A percentile compares a stretch with the other conserved stretches of the same genome.
These are phyloP conservation scores for Trisateles emortualis DNA, from an alignment of 2,888 invertebrate species.

Conservation along the genomic window DNA sequence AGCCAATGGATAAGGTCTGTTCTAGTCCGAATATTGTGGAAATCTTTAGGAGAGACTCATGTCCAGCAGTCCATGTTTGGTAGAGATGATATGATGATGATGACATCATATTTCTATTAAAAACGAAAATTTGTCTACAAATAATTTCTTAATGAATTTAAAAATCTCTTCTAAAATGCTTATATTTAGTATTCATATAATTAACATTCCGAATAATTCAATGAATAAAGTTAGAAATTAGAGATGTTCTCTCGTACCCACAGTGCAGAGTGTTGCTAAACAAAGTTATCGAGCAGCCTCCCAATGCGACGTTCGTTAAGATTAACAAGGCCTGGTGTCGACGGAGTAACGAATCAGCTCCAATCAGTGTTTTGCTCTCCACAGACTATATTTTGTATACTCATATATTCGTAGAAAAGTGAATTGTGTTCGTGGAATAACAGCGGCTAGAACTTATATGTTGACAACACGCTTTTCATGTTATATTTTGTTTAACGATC, in stretches of 20 bases:
- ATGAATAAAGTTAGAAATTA: slow-evolving; percentile 28
- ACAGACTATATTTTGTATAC: slow-evolving; percentile 17
- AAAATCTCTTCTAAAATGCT: neutral
- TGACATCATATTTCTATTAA: no score
- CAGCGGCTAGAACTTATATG: neutral
- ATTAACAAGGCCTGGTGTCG: slow-evolving; percentile 53
- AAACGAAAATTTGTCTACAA: neutral
- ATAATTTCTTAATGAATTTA: no score
- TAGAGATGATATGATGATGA: no score
- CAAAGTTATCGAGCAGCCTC: slow-evolving; percentile 43
- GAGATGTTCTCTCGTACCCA: slow-evolving; percentile 12
- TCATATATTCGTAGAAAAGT: slow-evolving; percentile 6
- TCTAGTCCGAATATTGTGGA: no score
- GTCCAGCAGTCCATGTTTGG: no score
- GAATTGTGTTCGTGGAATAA: neutral
- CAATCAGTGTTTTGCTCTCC: slow-evolving; percentile 43
- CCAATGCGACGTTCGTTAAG: slow-evolving; percentile 54
- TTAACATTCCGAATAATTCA: slow-evolving; percentile 33
- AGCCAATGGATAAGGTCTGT: no score
- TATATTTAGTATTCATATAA: slow-evolving; percentile 29
- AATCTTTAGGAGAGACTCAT: no score
- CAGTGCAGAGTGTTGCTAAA: slow-evolving; percentile 32
- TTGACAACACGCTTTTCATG: no score
- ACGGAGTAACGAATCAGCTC: slow-evolving; percentile 47
- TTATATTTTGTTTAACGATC: no score